Conservation (phyloP, 2,113 vertebrate genomes). For the Plotosus lineatus region DNA sequence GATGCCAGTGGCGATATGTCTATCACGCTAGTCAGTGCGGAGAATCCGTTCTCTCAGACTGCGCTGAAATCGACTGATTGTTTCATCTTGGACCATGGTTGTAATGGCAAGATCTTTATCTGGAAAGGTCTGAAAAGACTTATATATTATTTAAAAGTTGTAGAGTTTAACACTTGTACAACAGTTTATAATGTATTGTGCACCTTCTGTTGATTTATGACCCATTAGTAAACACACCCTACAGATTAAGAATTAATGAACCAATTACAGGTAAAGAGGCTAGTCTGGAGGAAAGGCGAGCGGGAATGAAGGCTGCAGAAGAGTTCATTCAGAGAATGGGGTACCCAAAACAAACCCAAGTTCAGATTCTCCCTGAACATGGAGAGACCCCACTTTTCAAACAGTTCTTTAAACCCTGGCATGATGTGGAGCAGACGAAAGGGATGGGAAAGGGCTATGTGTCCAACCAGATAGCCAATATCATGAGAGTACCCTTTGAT, state of each 20-base stretch:
- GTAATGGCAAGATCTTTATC: slow-evolving; percentile 89
- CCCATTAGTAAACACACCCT: neutral
- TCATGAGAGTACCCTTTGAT: slow-evolving; percentile 84
- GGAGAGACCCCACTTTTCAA: slow-evolving; percentile 90
- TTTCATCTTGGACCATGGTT: slow-evolving; percentile 94
- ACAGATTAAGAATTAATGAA: neutral
- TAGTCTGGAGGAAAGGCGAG: slow-evolving; percentile 78
- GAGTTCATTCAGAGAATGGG: slow-evolving; percentile 82
- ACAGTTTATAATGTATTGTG: neutral
- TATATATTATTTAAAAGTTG: neutral
- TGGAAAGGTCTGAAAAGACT: slow-evolving; percentile 86
- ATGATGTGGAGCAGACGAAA: slow-evolving; percentile 78
- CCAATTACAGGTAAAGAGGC: slow-evolving; percentile 74
- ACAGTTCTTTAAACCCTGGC: slow-evolving; percentile 91
- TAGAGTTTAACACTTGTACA: neutral
- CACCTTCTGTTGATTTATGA: neutral
- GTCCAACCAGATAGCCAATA: slow-evolving; percentile 80
- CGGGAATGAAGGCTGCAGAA: slow-evolving; percentile 78
- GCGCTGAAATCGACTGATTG: slow-evolving; percentile 88
- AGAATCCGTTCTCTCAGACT: slow-evolving; percentile 92
- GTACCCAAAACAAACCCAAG: slow-evolving; percentile 82
- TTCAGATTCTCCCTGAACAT: slow-evolving; percentile 82
- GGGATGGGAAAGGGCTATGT: slow-evolving; percentile 79
- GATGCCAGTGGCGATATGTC: slow-evolving; percentile 82
- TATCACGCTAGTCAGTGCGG: slow-evolving; percentile 88